Conservation (phyloP, 2,888 invertebrate genomes). For the Doris montereyensis region DNA sequence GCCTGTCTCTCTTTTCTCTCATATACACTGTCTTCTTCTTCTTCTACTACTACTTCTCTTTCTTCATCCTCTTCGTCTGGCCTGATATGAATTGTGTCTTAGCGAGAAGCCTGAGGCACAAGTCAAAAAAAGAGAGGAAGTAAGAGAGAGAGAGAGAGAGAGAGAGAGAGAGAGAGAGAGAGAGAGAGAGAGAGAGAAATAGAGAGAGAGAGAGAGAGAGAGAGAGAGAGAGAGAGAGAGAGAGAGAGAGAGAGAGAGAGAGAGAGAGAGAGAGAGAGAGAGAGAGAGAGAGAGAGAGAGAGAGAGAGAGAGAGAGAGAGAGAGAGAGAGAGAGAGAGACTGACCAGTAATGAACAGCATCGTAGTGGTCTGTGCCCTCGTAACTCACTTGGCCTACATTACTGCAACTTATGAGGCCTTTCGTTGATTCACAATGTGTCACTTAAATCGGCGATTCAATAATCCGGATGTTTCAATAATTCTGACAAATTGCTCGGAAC, state of each 20-base stretch:
- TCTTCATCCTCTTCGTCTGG: slow-evolving; percentile 1
- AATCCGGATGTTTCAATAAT: no score
- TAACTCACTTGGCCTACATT: no score
- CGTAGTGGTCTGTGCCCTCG: no score
- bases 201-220: background rate
- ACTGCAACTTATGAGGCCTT: no score
- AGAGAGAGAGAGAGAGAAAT: background rate
- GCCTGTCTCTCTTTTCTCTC: no score
- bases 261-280: slow-evolving; percentile 21
- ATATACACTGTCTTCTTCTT: background rate
- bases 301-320: slow-evolving; percentile 26
- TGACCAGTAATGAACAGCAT: no score
- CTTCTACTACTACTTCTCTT: background rate
- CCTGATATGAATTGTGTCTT: background rate
- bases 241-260: slow-evolving; percentile 24
- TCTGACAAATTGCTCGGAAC: no score
- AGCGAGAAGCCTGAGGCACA: background rate
- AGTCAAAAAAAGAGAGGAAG: background rate
- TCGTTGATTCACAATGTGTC: no score
- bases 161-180: background rate
- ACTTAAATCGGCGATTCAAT: no score
- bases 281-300: background rate
- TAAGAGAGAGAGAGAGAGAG: slow-evolving; percentile 2
- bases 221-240: slow-evolving; percentile 21
- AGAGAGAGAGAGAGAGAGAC: slow-evolving; percentile 28